Evolutionary conservation across 2,113 vertebrate species (phyloP), one percentile per base, ranked within the genome.

Genomic region (Lota lota): DNA sequence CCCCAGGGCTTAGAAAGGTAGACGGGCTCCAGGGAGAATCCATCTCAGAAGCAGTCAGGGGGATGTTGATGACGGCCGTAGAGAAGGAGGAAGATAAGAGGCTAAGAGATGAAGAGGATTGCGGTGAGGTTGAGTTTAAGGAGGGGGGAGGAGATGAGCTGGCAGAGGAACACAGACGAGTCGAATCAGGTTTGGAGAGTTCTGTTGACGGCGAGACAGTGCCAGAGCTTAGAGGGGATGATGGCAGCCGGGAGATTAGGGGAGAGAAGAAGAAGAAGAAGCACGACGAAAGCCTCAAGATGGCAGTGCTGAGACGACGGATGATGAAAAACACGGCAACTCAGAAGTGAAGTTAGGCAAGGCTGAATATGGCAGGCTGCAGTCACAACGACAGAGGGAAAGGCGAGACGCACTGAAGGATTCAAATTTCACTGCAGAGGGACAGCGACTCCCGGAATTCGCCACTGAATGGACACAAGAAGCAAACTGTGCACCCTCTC

Each of bases 71-170:
- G 20, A 14, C 2, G 18, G 15, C 15, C 12, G 40, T 15, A 16
- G 64, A 65, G 66, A 11, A 59, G 18, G 66, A 67, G 22, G 66
- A 68, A 56, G 53, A n/a, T 56, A 56, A 56, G 56, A 59, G 18
- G 40, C 40, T 47, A 62, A 12, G 18, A 36, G 28, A 40, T 3
- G n/a, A 50, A 15, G 36, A 22, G 40, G 20, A 50, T 21, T n/a
- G 1, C 50, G 5, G 36, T 28, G 68, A 14, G 7, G 17, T 0
- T 15, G 66, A 66, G 64, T 6, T n/a, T 18, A 24, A 56, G 16
- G 20, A 15, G 19, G 61, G 65, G 61, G 10, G 0, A 10, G 51
- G 56, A 59, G 67, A 72, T 3, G 69, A 64, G 62, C 6, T 17
- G 21, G 3, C 15, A 22, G 12, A 16, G 61, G 67, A 17, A 61